These are phyloP conservation scores for Oxycera nigricornis DNA, from an alignment of 2,888 invertebrate species.

Conservation along the genomic window DNA sequence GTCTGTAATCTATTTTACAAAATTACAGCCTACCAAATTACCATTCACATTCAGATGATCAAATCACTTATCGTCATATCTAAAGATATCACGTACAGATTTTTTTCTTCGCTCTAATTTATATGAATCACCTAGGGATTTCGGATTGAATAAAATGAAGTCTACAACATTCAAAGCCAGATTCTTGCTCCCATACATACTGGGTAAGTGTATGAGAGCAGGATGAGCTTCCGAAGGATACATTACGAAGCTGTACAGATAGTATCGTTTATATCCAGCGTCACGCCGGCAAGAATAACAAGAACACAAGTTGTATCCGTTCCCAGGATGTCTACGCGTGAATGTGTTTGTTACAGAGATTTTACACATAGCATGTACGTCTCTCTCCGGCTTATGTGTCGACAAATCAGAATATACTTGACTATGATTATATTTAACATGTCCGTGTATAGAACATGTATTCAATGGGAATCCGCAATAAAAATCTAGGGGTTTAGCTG, in stretches of 20 bases:
- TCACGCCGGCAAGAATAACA: conserved; percentile 14
- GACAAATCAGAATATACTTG: not conserved
- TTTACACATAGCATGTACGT: conserved; percentile 1
- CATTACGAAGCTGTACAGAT: not conserved
- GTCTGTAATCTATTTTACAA: not conserved
- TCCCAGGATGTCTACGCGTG: not conserved
- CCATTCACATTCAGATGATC: conserved; percentile 1
- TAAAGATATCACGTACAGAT: conserved; percentile 47
- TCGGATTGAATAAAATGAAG: conserved; percentile 46
- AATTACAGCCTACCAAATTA: not conserved
- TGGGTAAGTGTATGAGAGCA: not conserved
- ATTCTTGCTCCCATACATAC: conserved; percentile 3
- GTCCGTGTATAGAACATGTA: not conserved
- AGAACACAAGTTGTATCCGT: conserved; percentile 6
- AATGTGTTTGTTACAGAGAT: conserved; percentile 29
- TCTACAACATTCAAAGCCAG: conserved; percentile 31
- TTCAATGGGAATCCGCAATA: too few species aligned
- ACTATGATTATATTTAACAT: not conserved
- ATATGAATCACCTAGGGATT: conserved; percentile 47
- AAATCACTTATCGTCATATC: conserved; percentile 46
- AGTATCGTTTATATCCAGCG: not conserved
- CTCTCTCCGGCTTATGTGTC: not conserved
- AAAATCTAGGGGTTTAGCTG: too few species aligned
- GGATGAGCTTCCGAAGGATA: not conserved
- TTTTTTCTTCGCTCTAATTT: conserved; percentile 46